Conservation (phyloP, 2,113 vertebrate genomes). For the Neogale vison region DNA sequence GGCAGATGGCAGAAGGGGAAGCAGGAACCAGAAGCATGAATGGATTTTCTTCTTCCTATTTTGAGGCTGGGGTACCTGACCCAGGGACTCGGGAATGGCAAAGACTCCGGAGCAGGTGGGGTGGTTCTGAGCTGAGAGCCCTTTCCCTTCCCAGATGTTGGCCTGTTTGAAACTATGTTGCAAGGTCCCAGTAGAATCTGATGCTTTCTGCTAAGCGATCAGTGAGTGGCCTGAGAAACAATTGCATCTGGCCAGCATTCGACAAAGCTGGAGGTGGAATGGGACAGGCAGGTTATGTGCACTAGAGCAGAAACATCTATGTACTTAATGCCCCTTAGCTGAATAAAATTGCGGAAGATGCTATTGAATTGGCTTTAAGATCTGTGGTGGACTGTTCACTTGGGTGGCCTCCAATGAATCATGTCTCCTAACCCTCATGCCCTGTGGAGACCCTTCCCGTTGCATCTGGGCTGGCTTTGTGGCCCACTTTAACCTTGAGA, state of each 20-base stretch:
- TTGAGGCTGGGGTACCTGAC: not conserved
- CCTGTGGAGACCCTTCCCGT: not conserved
- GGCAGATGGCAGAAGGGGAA: not conserved
- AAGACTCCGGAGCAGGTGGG: not conserved
- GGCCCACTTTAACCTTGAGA: not conserved
- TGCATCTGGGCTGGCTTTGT: not conserved
- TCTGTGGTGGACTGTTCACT: not conserved
- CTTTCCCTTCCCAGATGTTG: not conserved
- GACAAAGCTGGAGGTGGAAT: not conserved
- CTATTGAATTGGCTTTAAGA: not conserved
- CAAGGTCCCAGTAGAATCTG: not conserved
- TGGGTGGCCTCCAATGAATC: not conserved
- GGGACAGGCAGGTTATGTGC: too few relatives aligned
- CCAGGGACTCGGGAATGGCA: not conserved
- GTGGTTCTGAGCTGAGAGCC: not conserved
- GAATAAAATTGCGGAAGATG: not conserved
- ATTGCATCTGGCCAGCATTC: not conserved
- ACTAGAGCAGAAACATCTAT: not conserved
- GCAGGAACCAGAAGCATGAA: fast-evolving
- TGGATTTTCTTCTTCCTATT: not conserved
- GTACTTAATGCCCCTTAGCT: not conserved
- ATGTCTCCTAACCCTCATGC: not conserved
- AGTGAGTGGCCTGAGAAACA: not conserved
- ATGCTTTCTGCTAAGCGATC: not conserved
- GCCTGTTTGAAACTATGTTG: not conserved